Percentiles rank a stretch among this genome's conserved stretches.
These are phyloP conservation scores for Sphaerophoria rueppellii DNA, from an alignment of 2,888 invertebrate species.

Conservation along the genomic window DNA sequence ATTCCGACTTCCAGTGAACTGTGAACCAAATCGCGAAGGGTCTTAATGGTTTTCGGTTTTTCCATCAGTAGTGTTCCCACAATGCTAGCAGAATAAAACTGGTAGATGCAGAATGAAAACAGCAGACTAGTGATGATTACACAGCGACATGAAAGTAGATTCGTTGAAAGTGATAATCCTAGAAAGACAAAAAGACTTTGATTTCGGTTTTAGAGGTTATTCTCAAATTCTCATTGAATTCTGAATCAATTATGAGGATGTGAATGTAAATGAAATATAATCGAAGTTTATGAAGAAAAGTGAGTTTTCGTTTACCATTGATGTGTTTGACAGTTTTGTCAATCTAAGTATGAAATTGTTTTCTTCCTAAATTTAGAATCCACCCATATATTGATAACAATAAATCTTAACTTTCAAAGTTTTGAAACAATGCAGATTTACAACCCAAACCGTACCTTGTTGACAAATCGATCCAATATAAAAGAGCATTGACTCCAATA, in stretches of 20 bases:
- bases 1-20: slow-evolving; percentile 85
- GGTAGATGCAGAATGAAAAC: slow-evolving; percentile 85
- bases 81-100: slow-evolving; percentile 88
- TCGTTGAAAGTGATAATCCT: slow-evolving; percentile 79
- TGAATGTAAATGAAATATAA: no score
- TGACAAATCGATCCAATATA: slow-evolving; percentile 82
- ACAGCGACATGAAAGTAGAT: slow-evolving; percentile 83
- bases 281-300: no score
- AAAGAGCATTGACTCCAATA: slow-evolving; percentile 80
- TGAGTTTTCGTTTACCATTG: no score
- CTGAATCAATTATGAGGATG: no score
- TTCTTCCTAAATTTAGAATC: no score
- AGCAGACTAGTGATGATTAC: slow-evolving; percentile 83
- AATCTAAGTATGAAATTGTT: no score
- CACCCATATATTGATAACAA: no score
- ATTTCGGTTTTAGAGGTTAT: background rate
- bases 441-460: slow-evolving; percentile 79
- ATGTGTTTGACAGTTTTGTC: no score
- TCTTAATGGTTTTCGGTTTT: slow-evolving; percentile 85
- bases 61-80: slow-evolving; percentile 86
- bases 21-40: slow-evolving; percentile 84
- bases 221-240: no score
- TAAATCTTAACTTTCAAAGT: background rate
- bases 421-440: background rate
- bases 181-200: background rate